Percentiles rank a stretch among this genome's conserved stretches.
Evolutionary conservation across 2,888 invertebrate genomes (phyloP).

Genomic region (Nemurella pictetii): DNA sequence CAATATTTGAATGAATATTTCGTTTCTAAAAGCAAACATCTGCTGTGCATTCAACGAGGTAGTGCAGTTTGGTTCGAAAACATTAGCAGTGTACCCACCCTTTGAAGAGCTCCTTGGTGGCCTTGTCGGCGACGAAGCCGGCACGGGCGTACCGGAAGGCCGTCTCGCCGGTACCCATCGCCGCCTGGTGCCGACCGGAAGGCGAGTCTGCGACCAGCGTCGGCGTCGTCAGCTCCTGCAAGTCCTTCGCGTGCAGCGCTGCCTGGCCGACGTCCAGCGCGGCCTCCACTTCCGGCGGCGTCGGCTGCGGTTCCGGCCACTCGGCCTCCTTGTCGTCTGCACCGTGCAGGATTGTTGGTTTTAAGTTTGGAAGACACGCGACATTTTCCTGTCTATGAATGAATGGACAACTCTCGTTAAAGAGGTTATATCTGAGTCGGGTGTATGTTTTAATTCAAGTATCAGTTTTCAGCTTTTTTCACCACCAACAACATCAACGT

Average conservation of each 20-base stretch:
- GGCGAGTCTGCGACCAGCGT: constrained; percentile 42
- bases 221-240: constrained; percentile 55
- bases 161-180: constrained; percentile 63
- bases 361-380: too few species aligned
- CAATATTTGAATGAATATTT: too few species aligned
- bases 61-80: too few species aligned
- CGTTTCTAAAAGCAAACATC: too few species aligned
- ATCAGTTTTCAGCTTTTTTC: too few species aligned
- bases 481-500: too few species aligned
- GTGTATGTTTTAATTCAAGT: too few species aligned
- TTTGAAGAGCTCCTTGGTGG: constrained; percentile 62
- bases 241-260: constrained; percentile 60
- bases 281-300: constrained; percentile 53
- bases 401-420: neutral
- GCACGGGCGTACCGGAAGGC: constrained; percentile 66
- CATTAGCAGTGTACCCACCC: constrained; percentile 56
- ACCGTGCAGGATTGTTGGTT: too few species aligned
- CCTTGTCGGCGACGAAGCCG: constrained; percentile 70
- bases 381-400: too few species aligned
- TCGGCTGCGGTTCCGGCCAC: constrained; percentile 37
- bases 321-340: neutral
- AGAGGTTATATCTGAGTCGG: neutral
- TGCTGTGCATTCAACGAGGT: too few species aligned
- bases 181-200: constrained; percentile 64
- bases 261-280: constrained; percentile 61